Conservation (phyloP, 1,140 invertebrate species). For the Lepidurus apus region DNA sequence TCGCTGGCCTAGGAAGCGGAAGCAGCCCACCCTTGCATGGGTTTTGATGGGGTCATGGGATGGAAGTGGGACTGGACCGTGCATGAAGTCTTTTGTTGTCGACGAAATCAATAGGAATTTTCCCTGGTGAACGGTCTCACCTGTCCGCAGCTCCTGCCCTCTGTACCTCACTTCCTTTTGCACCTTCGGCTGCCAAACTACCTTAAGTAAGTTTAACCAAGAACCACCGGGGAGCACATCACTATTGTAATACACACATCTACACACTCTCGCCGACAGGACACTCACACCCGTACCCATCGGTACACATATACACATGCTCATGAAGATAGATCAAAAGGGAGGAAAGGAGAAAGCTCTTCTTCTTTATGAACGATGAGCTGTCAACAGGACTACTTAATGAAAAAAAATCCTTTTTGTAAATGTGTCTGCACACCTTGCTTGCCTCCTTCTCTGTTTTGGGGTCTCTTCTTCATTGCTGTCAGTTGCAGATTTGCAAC, state of each 20-base stretch:
- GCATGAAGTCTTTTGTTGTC: constrained; percentile 21
- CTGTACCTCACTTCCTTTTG: not conserved
- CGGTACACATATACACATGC: not conserved
- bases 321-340: constrained; percentile 14
- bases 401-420: not conserved
- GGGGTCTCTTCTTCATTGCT: no score
- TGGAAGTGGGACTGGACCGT: constrained; percentile 13
- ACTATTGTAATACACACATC: not conserved
- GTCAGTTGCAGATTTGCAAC: no score
- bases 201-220: constrained; percentile 22
- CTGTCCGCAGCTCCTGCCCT: not conserved
- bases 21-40: not conserved
- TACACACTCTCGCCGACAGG: not conserved
- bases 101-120: constrained; percentile 20
- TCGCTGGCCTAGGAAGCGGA: not conserved
- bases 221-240: not conserved
- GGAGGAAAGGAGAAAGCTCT: not conserved
- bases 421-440: not conserved
- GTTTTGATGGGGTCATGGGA: constrained; percentile 4
- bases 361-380: constrained; percentile 4
- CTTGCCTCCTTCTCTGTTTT: not conserved
- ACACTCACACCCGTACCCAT: constrained; percentile 11
- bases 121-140: constrained; percentile 20
- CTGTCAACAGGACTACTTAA: constrained; percentile 22
- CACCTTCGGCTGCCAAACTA: not conserved